phyloP scores from a whole-genome alignment of 1,140 invertebrate genomes.

The Diploscapter pachys region DNA sequence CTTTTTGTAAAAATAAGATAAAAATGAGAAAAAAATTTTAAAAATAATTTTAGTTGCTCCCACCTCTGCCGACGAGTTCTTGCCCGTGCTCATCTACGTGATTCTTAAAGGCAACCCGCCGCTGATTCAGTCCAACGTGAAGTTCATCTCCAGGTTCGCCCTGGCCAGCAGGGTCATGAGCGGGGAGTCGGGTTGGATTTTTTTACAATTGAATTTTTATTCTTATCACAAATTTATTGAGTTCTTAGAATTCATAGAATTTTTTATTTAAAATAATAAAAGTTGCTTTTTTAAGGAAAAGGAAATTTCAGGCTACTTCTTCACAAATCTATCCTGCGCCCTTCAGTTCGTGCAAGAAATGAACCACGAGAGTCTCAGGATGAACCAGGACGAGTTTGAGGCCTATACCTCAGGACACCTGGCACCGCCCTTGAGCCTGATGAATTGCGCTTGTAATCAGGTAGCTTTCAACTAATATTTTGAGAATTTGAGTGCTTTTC shows the following conservation, averaged over 20 bases:
- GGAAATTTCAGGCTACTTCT: constrained; percentile 80
- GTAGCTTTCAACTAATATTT: constrained; percentile 72
- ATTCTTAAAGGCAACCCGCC: constrained; percentile 96
- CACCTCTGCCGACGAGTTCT: constrained; percentile 90
- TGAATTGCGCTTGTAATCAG: constrained; percentile 69
- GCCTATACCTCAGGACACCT: constrained; percentile 88
- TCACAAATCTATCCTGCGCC: constrained; percentile 96
- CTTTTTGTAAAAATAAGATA: too few species aligned
- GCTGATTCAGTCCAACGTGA: constrained; percentile 91
- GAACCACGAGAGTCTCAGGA: constrained; percentile 85
- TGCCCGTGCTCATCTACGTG: constrained; percentile 92
- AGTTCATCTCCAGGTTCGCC: constrained; percentile 83
- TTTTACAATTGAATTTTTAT: too few species aligned
- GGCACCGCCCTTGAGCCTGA: constrained; percentile 65
- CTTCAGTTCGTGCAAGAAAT: constrained; percentile 92
- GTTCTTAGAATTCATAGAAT: too few species aligned
- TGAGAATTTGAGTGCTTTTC: constrained; percentile 58
- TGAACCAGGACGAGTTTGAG: constrained; percentile 86
- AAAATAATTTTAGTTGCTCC: constrained; percentile 43
- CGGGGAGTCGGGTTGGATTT: constrained; percentile 71
- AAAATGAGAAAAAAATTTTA: constrained; percentile 27
- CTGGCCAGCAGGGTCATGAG: constrained; percentile 86
- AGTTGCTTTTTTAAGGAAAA: background rate
- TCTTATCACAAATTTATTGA: too few species aligned
- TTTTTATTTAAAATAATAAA: background rate